Evolutionary conservation across 2,113 vertebrate genomes (phyloP), one percentile per base, ranked within the genome.

Genomic region (Acrocephalus kingi): DNA sequence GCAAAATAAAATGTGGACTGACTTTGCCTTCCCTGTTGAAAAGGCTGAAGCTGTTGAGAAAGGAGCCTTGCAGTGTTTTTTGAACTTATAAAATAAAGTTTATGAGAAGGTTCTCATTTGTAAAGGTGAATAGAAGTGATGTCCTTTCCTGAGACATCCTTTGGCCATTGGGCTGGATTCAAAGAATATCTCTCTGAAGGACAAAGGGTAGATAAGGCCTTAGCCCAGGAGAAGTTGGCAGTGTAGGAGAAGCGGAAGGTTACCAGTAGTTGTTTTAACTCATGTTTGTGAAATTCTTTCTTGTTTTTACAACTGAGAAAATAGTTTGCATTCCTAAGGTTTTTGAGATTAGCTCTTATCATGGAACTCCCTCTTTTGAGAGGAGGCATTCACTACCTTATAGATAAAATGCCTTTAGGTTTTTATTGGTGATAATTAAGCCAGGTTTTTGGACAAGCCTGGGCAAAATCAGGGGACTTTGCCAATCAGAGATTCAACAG

Each of bases 271-370:
- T 94, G 92, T 96, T 95, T 95, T 94, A 92, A 90, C 93, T 92
- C 93, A 76, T 96, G 79, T 94, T 97, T 96, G 91, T 91, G 66
- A 83, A 87, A 95, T 94, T 93, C 91, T 84, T 81, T 92, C 92
- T 87, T 96, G 94, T 95, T 92, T 95, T 96, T 90, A 80, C 93
- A 97, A 96, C 95, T 89, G 87, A 90, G 84, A 97, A 93, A 97
- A 97, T 97, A 92, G 68, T 94, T 97, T 72, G 81, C 94, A 97
- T 97, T 97, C 96, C 94, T 96, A 49, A 67, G 61, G 96, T 97
- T 97, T 96, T 96, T 97, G 90, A 97, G 96, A 97, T 97, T 97
- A 97, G 95, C 78, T 94, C 92, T 97, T 97, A 97, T 97, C 95
- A 58, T 78, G 94, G 92, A 94, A 95, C 91, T 97, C 93, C 86